These are phyloP conservation scores for Apoderus coryli DNA, from an alignment of 2,888 invertebrate species.

Conservation along the genomic window DNA sequence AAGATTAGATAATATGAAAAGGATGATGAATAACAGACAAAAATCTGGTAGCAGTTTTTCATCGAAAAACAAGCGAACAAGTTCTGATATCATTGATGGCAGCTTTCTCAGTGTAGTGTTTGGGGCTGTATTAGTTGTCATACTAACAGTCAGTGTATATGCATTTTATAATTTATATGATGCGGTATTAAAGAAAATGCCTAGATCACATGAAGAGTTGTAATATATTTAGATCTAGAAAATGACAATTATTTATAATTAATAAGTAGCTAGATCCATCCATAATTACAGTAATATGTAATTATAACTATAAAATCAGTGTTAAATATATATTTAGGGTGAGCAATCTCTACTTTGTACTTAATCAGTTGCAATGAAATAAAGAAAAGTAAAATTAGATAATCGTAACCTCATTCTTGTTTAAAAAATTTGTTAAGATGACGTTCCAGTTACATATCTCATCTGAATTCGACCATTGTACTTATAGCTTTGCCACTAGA, in stretches of 20 bases:
- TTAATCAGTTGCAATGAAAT: too few relatives aligned
- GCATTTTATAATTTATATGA: conserved; percentile 73
- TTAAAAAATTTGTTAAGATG: too few relatives aligned
- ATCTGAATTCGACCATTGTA: too few relatives aligned
- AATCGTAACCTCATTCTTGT: too few relatives aligned
- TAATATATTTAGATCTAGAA: too few relatives aligned
- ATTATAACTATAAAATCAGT: conserved; percentile 1
- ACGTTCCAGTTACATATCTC: too few relatives aligned
- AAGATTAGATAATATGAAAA: conserved; percentile 65
- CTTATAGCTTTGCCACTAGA: too few relatives aligned
- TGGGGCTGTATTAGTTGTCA: conserved; percentile 60
- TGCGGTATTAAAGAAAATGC: conserved; percentile 71
- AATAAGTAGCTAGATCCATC: too few relatives aligned
- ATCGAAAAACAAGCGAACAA: conserved; percentile 12
- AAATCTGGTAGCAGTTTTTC: conserved; percentile 34
- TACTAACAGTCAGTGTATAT: conserved; percentile 67
- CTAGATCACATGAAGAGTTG: conserved; percentile 64
- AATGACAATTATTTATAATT: too few relatives aligned
- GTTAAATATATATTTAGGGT: conserved; percentile 1
- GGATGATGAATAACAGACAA: conserved; percentile 61
- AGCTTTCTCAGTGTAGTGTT: conserved; percentile 74
- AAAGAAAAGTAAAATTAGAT: too few relatives aligned
- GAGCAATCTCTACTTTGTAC: too few relatives aligned
- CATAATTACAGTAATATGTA: background rate
- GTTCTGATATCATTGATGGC: conserved; percentile 45